Conservation (phyloP, 2,113 vertebrate genomes). For the Accipiter virgatus region DNA sequence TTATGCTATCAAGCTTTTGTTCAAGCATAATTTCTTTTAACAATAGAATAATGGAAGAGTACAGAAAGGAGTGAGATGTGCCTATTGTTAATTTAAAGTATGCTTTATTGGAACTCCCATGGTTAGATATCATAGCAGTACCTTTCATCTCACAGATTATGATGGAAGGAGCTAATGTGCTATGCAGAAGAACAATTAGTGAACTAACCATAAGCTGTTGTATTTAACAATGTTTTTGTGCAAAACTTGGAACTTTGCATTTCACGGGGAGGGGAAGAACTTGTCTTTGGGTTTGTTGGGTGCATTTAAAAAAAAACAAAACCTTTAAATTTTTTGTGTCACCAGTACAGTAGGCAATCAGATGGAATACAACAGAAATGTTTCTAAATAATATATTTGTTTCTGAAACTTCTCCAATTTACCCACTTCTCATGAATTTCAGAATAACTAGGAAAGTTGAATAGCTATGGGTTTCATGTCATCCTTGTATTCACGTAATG, state of each 20-base stretch:
- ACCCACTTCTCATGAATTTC: not conserved
- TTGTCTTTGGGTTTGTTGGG: not conserved
- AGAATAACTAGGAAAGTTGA: not conserved
- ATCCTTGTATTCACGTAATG: not conserved
- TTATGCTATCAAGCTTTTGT: not conserved
- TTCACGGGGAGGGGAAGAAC: not conserved
- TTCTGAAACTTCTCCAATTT: slow-evolving; percentile 4
- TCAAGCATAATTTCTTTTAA: not conserved
- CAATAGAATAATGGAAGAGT: not conserved
- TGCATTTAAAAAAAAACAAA: not conserved
- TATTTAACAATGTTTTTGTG: not conserved
- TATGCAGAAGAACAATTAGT: not conserved
- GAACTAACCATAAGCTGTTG: not conserved
- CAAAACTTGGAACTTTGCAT: not conserved
- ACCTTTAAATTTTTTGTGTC: not conserved
- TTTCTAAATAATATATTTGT: slow-evolving; percentile 13
- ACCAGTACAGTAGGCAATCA: not conserved
- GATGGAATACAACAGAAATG: not conserved
- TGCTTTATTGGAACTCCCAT: not conserved
- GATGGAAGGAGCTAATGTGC: not conserved
- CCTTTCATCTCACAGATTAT: not conserved
- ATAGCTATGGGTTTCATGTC: not conserved
- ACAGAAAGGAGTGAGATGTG: not conserved
- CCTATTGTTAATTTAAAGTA: not conserved
- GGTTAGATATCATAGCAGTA: not conserved